These are phyloP conservation scores for Ceyx erithaca DNA, from an alignment of 2,797 vertebrate genomes.

Conservation along the genomic window DNA sequence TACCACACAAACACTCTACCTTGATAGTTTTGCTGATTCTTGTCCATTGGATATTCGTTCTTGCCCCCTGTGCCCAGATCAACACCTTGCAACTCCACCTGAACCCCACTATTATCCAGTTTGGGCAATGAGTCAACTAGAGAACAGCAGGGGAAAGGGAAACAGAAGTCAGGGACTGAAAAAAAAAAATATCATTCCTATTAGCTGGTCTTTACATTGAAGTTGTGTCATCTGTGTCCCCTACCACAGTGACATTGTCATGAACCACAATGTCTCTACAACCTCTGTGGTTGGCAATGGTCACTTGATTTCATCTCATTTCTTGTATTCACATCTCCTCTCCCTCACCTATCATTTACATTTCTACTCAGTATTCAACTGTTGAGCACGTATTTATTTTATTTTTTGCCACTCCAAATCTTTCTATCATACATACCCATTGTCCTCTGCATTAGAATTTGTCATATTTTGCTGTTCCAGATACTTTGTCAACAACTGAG, in stretches of 20 bases:
- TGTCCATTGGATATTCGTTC: constrained; percentile 79
- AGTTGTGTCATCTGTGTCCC: background rate
- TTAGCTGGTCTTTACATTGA: background rate
- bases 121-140: constrained; percentile 76
- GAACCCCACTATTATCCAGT: constrained; percentile 80
- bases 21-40: constrained; percentile 82
- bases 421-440: background rate
- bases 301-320: background rate
- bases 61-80: constrained; percentile 81
- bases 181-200: background rate
- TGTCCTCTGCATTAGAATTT: background rate
- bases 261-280: background rate
- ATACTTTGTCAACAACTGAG: background rate
- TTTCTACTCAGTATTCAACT: background rate
- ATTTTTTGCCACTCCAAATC: background rate
- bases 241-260: background rate
- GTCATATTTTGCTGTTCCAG: background rate
- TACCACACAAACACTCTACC: constrained; percentile 71
- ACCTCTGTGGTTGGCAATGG: background rate
- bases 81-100: constrained; percentile 80
- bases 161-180: constrained; percentile 21
- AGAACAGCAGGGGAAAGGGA: constrained; percentile 58
- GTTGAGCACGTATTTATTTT: background rate
- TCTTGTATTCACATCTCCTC: background rate
- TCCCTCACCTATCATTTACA: background rate